These are phyloP conservation scores for Cyclargus thomasi DNA, from an alignment of 1,140 invertebrate genomes.

Conservation along the genomic window DNA sequence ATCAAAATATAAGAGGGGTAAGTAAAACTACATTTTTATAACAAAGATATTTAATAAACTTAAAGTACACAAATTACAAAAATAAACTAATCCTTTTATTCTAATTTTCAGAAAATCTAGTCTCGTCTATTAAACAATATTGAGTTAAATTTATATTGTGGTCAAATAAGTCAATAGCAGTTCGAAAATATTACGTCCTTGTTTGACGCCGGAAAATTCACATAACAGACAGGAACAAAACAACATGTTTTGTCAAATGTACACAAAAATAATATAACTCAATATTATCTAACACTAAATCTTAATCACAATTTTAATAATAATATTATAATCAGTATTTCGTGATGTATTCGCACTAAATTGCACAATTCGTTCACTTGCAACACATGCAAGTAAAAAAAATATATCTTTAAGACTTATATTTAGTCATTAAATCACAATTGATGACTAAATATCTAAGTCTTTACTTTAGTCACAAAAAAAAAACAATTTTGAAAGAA, in stretches of 20 bases:
- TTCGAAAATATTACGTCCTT: no score
- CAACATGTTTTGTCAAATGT: no score
- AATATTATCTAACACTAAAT: background rate
- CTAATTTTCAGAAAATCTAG: constrained; percentile 20
- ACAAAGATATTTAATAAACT: constrained; percentile 37
- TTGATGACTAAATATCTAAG: no score
- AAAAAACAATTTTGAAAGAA: no score
- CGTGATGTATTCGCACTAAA: no score
- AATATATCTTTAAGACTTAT: no score
- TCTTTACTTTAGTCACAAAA: no score
- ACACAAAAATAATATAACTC: background rate
- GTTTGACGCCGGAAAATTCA: no score
- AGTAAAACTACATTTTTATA: constrained; percentile 14
- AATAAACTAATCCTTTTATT: constrained; percentile 40
- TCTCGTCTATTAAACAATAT: constrained; percentile 4
- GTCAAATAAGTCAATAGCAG: background rate
- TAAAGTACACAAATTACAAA: constrained; percentile 61
- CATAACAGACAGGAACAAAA: no score
- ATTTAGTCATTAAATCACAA: no score
- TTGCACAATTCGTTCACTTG: background rate
- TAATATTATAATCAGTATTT: background rate
- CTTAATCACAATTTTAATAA: background rate
- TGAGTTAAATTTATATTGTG: background rate
- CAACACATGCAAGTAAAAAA: background rate
- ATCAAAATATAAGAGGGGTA: no score